Percentiles rank a stretch among this genome's conserved stretches.
Conservation (phyloP, 92 coral and sea anemone genomes). For the Palythoa grandis region DNA sequence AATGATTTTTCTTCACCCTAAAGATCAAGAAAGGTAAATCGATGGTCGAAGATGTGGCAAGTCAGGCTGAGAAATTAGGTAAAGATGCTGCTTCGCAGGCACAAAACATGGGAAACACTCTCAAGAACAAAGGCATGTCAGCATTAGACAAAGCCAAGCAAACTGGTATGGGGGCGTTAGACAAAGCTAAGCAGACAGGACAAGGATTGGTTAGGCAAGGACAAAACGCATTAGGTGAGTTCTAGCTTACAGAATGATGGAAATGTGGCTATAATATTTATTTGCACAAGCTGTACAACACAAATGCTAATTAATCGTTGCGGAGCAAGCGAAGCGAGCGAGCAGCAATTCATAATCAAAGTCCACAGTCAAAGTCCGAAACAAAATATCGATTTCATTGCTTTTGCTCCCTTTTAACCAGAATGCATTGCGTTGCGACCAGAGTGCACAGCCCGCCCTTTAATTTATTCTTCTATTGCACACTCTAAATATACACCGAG, state of each 20-base stretch:
- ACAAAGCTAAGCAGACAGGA: slow-evolving; percentile 71
- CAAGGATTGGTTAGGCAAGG: slow-evolving; percentile 80
- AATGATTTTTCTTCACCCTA: neutral
- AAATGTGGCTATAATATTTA: neutral
- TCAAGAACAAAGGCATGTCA: slow-evolving; percentile 75
- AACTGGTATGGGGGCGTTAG: slow-evolving; percentile 82
- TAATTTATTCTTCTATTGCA: too few species aligned
- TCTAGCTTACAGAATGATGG: neutral
- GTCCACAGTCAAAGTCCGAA: too few species aligned
- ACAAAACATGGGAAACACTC: slow-evolving; percentile 66
- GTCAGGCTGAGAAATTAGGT: slow-evolving; percentile 73
- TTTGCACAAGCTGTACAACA: too few species aligned
- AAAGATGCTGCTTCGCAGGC: slow-evolving; percentile 75
- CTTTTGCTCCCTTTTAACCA: too few species aligned
- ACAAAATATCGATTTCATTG: too few species aligned
- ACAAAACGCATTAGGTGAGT: slow-evolving; percentile 67
- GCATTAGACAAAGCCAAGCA: slow-evolving; percentile 77
- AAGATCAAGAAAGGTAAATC: slow-evolving; percentile 73
- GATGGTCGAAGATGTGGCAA: slow-evolving; percentile 71
- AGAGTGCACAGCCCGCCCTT: too few species aligned
- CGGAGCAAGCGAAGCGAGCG: too few species aligned
- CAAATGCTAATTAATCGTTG: too few species aligned
- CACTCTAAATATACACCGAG: too few species aligned
- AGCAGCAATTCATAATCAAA: too few species aligned
- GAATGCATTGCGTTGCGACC: too few species aligned